A percentile compares a stretch with the other conserved stretches of the same genome.
phyloP scores from a whole-genome alignment of 2,888 invertebrate genomes.

The Brenthis daphne region DNA sequence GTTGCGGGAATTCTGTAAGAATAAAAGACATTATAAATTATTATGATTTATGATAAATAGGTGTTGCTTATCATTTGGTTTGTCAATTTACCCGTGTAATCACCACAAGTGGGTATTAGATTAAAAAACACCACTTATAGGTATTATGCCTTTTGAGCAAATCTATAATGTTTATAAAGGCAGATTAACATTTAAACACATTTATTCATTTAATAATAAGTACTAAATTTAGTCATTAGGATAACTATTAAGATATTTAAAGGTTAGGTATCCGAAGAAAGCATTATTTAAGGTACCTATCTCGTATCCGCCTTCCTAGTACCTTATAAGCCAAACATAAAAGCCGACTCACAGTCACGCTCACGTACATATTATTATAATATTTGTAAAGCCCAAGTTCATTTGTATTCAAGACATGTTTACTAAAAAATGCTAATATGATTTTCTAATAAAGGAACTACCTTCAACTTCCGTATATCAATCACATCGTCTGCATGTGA shows the following conservation, averaged over 20 bases:
- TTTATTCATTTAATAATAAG: not conserved
- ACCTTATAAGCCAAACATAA: slow-evolving; percentile 22
- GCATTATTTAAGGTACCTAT: not conserved
- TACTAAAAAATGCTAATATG: not conserved
- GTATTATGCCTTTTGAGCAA: no score
- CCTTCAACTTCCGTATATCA: not conserved
- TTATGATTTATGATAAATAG: not conserved
- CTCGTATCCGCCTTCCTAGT: slow-evolving; percentile 23
- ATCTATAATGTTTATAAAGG: not conserved
- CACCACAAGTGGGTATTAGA: not conserved
- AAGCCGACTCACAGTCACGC: slow-evolving; percentile 23
- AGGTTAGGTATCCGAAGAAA: not conserved
- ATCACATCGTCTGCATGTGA: not conserved
- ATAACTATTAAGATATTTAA: no score
- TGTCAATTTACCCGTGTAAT: not conserved
- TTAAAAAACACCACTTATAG: not conserved
- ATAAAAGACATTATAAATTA: not conserved
- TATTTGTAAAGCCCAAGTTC: slow-evolving; percentile 6
- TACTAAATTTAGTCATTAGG: no score
- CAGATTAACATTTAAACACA: not conserved
- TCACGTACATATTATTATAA: slow-evolving; percentile 22
- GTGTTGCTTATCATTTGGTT: not conserved
- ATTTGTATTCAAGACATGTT: slow-evolving; percentile 11
- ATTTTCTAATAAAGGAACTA: not conserved
- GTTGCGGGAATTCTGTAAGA: slow-evolving; percentile 21